These are phyloP conservation scores for Deilephila porcellus DNA, from an alignment of 2,888 invertebrate species.

Conservation along the genomic window DNA sequence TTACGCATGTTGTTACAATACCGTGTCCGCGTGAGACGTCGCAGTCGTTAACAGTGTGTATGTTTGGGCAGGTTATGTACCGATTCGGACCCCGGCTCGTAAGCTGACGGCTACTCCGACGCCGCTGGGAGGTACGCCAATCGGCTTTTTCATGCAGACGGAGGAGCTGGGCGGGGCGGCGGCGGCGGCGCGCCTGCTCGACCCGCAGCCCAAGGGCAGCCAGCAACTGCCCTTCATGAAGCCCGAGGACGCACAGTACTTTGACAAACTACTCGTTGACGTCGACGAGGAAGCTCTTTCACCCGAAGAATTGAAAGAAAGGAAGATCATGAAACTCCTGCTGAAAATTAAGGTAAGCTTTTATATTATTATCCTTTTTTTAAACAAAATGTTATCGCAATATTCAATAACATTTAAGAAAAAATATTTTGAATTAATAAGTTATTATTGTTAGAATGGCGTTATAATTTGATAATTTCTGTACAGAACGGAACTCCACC, in stretches of 20 bases:
- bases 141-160: slow-evolving; percentile 97
- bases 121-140: slow-evolving; percentile 95
- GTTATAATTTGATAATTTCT: slow-evolving; percentile 12
- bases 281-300: slow-evolving; percentile 98
- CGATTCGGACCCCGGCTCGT: slow-evolving; percentile 98
- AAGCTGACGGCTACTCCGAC: slow-evolving; percentile 99
- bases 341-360: slow-evolving; percentile 93
- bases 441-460: no score
- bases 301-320: slow-evolving; percentile 98
- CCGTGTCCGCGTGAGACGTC: slow-evolving; percentile 46
- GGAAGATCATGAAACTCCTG: slow-evolving; percentile 99
- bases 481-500: slow-evolving; percentile 97
- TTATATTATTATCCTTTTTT: not conserved
- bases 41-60: slow-evolving; percentile 47
- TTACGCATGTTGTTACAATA: slow-evolving; percentile 34
- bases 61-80: slow-evolving; percentile 91
- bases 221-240: slow-evolving; percentile 98
- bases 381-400: no score
- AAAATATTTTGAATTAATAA: no score
- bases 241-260: slow-evolving; percentile 99
- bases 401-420: no score
- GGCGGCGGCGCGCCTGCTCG: slow-evolving; percentile 91
- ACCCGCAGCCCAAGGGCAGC: slow-evolving; percentile 97
- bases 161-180: slow-evolving; percentile 93
- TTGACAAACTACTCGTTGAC: slow-evolving; percentile 98